Percentiles rank a stretch among this genome's conserved stretches.
Evolutionary conservation across 2,888 invertebrate species (phyloP).

Genomic region (Ornithoptera priamus): DNA sequence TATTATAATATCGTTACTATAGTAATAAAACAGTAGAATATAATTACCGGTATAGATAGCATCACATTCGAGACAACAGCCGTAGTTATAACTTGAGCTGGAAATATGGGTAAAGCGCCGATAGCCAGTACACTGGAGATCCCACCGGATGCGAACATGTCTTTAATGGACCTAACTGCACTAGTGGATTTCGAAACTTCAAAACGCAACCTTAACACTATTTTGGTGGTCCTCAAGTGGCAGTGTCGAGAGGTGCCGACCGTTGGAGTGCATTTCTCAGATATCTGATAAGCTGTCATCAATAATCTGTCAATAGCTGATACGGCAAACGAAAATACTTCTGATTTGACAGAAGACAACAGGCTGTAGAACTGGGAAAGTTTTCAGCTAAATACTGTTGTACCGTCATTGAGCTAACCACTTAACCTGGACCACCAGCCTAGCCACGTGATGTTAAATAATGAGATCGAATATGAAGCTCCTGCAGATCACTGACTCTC

Average conservation of each 20-base stretch:
- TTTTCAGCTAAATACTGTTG: no score
- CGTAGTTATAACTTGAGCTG: conserved; percentile 14
- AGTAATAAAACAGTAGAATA: not conserved
- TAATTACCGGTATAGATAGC: conserved; percentile 26
- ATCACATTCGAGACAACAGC: conserved; percentile 23
- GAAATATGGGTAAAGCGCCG: conserved; percentile 8
- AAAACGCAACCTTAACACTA: conserved; percentile 10
- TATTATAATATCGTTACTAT: not conserved
- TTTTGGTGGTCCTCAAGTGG: conserved; percentile 11
- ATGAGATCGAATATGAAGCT: no score
- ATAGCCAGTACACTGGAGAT: conserved; percentile 9
- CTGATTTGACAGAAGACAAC: no score
- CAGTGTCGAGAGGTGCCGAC: not conserved
- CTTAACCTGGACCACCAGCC: no score
- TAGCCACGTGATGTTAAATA: no score
- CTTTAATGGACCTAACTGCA: not conserved
- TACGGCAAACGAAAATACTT: not conserved
- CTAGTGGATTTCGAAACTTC: not conserved
- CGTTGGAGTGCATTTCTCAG: conserved; percentile 21
- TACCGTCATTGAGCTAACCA: no score
- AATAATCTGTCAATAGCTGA: not conserved
- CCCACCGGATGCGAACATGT: conserved; percentile 20
- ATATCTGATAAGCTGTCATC: conserved; percentile 20
- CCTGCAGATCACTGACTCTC: no score
- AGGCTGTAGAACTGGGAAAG: no score